phyloP scores from a whole-genome alignment of 2,888 invertebrate species.

The Eupithecia subfuscata region DNA sequence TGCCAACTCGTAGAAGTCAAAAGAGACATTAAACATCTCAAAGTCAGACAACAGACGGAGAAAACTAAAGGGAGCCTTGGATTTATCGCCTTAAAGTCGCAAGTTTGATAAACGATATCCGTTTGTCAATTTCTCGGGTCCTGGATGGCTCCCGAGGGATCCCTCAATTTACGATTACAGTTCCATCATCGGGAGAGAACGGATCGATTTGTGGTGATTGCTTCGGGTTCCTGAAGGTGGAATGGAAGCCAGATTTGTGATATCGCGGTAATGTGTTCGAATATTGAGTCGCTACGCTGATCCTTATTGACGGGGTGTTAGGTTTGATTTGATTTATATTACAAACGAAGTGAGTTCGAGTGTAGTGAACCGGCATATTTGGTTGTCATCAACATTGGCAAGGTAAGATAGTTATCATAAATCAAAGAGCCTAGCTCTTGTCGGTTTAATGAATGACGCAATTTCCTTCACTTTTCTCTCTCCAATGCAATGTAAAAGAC shows the following conservation, averaged over 20 bases:
- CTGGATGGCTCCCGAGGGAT: constrained; percentile 30
- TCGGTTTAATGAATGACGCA: no score
- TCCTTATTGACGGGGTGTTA: constrained; percentile 17
- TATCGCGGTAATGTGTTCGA: constrained; percentile 27
- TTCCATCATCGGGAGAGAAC: constrained; percentile 42
- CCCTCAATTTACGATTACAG: constrained; percentile 38
- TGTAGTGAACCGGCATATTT: neutral
- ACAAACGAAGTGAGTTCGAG: constrained; percentile 1
- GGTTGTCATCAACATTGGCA: neutral
- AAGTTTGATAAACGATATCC: constrained; percentile 41
- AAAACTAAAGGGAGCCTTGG: constrained; percentile 21
- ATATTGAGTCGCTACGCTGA: constrained; percentile 26
- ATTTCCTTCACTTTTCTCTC: no score
- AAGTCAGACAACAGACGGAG: constrained; percentile 19
- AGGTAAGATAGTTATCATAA: neutral
- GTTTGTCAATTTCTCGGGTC: constrained; percentile 43
- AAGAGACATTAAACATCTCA: constrained; percentile 32
- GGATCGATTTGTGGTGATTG: constrained; percentile 43
- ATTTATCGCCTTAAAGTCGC: constrained; percentile 30
- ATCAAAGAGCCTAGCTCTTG: no score
- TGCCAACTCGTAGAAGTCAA: constrained; percentile 33
- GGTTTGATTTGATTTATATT: constrained; percentile 17
- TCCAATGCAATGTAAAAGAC: no score
- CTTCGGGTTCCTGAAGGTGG: constrained; percentile 25
- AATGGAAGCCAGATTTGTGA: constrained; percentile 31